These are phyloP conservation scores for human DNA, from an alignment of 2,113 vertebrate genomes.

Conservation along the genomic window DNA sequence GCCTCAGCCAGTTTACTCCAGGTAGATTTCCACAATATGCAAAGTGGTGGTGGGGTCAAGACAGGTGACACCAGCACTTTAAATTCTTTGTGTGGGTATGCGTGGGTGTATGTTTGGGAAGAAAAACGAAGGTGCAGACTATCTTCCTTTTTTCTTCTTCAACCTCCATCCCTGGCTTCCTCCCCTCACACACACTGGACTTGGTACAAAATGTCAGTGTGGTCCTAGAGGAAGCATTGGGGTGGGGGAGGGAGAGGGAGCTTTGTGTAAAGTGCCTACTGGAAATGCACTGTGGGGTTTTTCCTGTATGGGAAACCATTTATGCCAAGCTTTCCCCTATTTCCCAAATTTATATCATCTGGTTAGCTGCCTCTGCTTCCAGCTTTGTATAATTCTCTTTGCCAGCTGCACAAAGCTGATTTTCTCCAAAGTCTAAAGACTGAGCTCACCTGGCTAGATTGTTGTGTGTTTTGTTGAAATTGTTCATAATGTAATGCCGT, in stretches of 20 bases:
- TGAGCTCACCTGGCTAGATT: conserved; percentile 83
- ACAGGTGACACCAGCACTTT: conserved; percentile 79
- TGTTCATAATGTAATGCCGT: conserved; percentile 83
- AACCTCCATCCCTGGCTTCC: conserved; percentile 80
- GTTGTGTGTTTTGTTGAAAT: conserved; percentile 83
- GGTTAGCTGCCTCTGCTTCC: conserved; percentile 85
- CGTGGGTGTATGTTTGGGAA: conserved; percentile 75
- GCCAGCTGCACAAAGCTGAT: conserved; percentile 84
- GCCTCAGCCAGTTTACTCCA: conserved; percentile 63
- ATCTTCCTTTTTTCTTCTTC: conserved; percentile 64
- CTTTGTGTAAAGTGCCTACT: conserved; percentile 88
- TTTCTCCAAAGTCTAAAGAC: conserved; percentile 82
- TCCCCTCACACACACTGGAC: conserved; percentile 83
- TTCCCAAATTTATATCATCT: conserved; percentile 85
- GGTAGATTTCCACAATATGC: conserved; percentile 77
- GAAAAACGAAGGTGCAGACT: conserved; percentile 81
- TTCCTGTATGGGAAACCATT: conserved; percentile 85
- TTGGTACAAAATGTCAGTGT: conserved; percentile 81
- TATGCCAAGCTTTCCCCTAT: conserved; percentile 85
- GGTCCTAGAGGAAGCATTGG: conserved; percentile 79
- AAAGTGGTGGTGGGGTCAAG: conserved; percentile 74
- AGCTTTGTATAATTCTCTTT: conserved; percentile 82
- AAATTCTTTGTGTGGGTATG: conserved; percentile 79
- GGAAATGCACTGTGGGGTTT: conserved; percentile 88
- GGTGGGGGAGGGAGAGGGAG: conserved; percentile 70